These are phyloP conservation scores for Deilephila elpenor DNA, from an alignment of 2,888 invertebrate genomes.

Conservation along the genomic window DNA sequence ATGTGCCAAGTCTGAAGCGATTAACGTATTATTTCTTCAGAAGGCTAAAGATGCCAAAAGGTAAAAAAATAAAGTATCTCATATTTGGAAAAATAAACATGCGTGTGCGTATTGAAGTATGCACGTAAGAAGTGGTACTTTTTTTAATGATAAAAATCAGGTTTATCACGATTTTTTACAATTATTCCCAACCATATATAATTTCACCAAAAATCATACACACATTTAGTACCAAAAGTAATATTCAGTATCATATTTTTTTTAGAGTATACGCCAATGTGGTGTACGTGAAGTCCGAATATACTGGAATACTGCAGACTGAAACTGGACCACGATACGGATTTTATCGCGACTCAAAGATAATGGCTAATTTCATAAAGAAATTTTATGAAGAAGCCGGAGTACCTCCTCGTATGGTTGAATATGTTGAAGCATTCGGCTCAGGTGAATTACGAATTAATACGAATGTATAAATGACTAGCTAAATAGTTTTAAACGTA, in stretches of 20 bases:
- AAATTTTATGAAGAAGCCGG: slow-evolving; percentile 83
- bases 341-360: slow-evolving; percentile 45
- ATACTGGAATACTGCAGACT: slow-evolving; percentile 36
- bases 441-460: slow-evolving; percentile 68
- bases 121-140: too few relatives aligned
- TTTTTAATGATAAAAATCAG: too few relatives aligned
- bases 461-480: not conserved
- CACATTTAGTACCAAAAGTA: not conserved
- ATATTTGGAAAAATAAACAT: not conserved
- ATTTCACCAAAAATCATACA: too few relatives aligned
- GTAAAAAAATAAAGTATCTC: slow-evolving; percentile 35
- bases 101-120: too few relatives aligned
- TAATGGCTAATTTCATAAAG: slow-evolving; percentile 48
- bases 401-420: slow-evolving; percentile 82
- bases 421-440: slow-evolving; percentile 88
- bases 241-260: not conserved
- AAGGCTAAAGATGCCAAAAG: slow-evolving; percentile 71
- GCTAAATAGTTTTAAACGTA: not conserved
- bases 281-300: slow-evolving; percentile 50
- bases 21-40: slow-evolving; percentile 87
- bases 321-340: slow-evolving; percentile 47
- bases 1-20: slow-evolving; percentile 88
- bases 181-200: too few relatives aligned
- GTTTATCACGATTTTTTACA: too few relatives aligned
- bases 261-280: slow-evolving; percentile 56